Percentiles rank a stretch among this genome's conserved stretches.
Conservation (phyloP, 1,140 invertebrate species). For the Cyclina sinensis region DNA sequence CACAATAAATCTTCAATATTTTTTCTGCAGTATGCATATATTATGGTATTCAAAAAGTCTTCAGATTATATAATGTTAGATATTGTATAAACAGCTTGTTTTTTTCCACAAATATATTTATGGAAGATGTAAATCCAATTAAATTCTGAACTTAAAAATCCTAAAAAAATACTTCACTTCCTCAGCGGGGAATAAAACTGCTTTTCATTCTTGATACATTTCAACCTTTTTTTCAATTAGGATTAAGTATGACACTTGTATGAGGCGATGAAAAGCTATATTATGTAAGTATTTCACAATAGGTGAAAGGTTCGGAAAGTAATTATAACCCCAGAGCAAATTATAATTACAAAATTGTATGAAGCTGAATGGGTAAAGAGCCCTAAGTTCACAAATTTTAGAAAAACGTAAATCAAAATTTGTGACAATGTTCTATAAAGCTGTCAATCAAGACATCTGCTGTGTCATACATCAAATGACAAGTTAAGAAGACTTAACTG, state of each 20-base stretch:
- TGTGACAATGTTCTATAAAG: neutral
- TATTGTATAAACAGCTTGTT: neutral
- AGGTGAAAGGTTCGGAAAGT: slow-evolving; percentile 53
- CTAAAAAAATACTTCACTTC: neutral
- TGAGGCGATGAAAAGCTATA: slow-evolving; percentile 37
- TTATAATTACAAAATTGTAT: slow-evolving; percentile 37
- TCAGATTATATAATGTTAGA: no score
- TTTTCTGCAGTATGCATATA: no score
- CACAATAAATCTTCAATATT: no score
- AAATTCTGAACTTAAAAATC: neutral
- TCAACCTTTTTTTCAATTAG: slow-evolving; percentile 30
- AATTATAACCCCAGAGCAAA: slow-evolving; percentile 50
- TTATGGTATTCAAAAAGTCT: no score
- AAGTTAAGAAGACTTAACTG: slow-evolving; percentile 3
- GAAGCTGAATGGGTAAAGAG: neutral
- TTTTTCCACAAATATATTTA: neutral
- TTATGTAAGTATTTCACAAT: slow-evolving; percentile 53
- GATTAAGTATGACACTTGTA: slow-evolving; percentile 62
- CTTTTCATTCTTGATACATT: slow-evolving; percentile 36
- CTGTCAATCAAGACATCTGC: slow-evolving; percentile 32
- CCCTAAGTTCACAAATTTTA: neutral
- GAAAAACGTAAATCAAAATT: slow-evolving; percentile 3
- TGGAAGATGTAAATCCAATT: neutral
- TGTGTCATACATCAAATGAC: slow-evolving; percentile 1
- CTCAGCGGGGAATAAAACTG: neutral